Evolutionary conservation across 2,888 invertebrate species (phyloP).

Genomic region (Parnassius orleans): DNA sequence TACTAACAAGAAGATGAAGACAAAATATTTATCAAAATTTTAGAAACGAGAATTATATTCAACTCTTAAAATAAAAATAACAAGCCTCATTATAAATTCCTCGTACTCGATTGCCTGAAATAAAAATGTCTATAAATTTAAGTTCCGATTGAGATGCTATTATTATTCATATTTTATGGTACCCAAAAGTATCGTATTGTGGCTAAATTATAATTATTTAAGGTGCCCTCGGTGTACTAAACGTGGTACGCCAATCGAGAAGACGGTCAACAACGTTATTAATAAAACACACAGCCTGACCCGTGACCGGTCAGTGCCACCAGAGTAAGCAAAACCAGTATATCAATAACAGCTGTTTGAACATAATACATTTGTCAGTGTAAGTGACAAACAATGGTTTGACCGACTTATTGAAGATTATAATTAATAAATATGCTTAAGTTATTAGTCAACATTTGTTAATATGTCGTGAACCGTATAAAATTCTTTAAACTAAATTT

Average conservation of each 20-base stretch:
- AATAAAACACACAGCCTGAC: slow-evolving; percentile 48
- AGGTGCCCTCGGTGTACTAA: slow-evolving; percentile 40
- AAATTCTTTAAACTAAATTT: no score
- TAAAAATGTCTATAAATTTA: slow-evolving; percentile 25
- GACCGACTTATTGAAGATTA: no score
- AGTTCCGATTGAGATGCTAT: slow-evolving; percentile 30
- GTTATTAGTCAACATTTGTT: no score
- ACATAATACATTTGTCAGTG: slow-evolving; percentile 13
- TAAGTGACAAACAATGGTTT: not conserved
- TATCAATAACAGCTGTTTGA: slow-evolving; percentile 19
- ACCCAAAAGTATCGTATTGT: slow-evolving; percentile 33
- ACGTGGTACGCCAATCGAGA: slow-evolving; percentile 38
- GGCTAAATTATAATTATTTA: slow-evolving; percentile 39
- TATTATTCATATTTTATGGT: slow-evolving; percentile 43
- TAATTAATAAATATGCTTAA: no score
- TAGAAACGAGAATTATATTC: not conserved
- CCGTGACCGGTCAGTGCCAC: slow-evolving; percentile 37
- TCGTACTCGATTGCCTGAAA: slow-evolving; percentile 12
- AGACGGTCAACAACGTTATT: slow-evolving; percentile 44
- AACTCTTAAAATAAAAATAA: not conserved
- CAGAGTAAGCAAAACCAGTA: slow-evolving; percentile 24
- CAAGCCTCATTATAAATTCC: slow-evolving; percentile 1
- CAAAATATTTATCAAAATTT: no score
- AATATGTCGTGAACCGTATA: no score
- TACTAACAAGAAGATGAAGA: no score